These are phyloP conservation scores for Amphiura filiformis DNA, from an alignment of 35 echinoderm and acorn worm species.

Conservation along the genomic window DNA sequence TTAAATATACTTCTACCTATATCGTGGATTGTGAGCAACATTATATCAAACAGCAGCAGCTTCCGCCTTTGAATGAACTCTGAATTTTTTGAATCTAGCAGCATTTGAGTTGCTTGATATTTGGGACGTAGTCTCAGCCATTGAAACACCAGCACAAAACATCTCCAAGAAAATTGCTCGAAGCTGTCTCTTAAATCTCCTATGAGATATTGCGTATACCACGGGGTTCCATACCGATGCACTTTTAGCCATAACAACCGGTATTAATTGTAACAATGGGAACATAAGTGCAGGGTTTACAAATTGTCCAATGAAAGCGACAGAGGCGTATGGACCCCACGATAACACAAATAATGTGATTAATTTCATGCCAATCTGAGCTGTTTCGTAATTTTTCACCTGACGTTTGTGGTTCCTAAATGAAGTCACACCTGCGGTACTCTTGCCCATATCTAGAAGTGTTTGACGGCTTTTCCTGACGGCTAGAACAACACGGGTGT, in stretches of 20 bases:
- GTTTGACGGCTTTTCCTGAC: neutral
- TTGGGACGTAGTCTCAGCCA: neutral
- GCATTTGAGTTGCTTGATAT: too few relatives aligned
- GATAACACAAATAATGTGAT: slow-evolving; percentile 53
- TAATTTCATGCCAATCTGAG: slow-evolving; percentile 69
- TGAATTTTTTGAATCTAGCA: too few relatives aligned
- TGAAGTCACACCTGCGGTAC: neutral
- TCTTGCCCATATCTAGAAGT: neutral
- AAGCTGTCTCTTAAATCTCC: slow-evolving; percentile 54
- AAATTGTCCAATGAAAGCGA: slow-evolving; percentile 61
- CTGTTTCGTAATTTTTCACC: slow-evolving; percentile 16
- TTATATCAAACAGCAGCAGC: too few relatives aligned
- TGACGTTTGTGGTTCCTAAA: neutral
- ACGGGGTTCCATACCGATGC: slow-evolving; percentile 80
- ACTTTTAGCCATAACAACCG: slow-evolving; percentile 76
- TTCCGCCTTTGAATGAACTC: too few relatives aligned
- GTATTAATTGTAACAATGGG: slow-evolving; percentile 50
- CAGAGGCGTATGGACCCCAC: slow-evolving; percentile 71
- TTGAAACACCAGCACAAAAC: neutral
- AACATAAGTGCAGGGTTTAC: slow-evolving; percentile 4
- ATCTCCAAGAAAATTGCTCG: slow-evolving; percentile 15
- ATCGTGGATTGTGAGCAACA: too few relatives aligned
- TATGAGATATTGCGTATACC: slow-evolving; percentile 80
- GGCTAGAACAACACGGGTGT: neutral
- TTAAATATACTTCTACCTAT: too few relatives aligned